Conservation (phyloP, 2,113 vertebrate species). For the Pteruthius melanotis region DNA sequence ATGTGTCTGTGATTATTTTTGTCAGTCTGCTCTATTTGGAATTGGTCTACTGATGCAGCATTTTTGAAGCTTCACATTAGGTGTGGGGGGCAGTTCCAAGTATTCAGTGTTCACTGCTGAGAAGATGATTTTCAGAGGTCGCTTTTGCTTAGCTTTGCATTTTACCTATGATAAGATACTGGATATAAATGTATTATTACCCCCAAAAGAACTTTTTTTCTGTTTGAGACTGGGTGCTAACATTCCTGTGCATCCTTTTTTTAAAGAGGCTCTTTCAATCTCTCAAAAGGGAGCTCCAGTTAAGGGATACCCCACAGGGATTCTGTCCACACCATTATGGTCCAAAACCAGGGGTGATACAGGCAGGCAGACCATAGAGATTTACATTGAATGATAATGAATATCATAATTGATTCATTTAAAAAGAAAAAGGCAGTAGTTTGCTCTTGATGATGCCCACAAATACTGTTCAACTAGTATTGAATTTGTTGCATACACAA, state of each 20-base stretch:
- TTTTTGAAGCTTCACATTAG: background rate
- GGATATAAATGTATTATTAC: background rate
- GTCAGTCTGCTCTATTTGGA: background rate
- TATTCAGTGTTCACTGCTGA: background rate
- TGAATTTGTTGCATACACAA: background rate
- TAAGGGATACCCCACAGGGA: background rate
- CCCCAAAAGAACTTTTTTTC: no score
- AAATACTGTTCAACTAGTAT: background rate
- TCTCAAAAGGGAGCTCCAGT: background rate
- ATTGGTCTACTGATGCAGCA: background rate
- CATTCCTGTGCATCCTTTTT: background rate
- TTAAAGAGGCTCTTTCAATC: background rate
- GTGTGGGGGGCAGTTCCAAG: background rate
- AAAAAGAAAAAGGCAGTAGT: background rate
- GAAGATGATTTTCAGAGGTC: background rate
- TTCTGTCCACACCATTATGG: background rate
- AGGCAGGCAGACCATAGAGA: background rate
- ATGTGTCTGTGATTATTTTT: constrained; percentile 26
- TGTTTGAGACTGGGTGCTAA: background rate
- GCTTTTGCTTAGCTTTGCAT: background rate
- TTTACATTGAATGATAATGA: background rate
- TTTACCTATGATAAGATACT: background rate
- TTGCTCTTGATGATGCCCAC: background rate
- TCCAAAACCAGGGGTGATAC: background rate
- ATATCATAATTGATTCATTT: background rate